These are phyloP conservation scores for Bergia puertoricense DNA, from an alignment of 92 coral and sea anemone genomes.

Conservation along the genomic window DNA sequence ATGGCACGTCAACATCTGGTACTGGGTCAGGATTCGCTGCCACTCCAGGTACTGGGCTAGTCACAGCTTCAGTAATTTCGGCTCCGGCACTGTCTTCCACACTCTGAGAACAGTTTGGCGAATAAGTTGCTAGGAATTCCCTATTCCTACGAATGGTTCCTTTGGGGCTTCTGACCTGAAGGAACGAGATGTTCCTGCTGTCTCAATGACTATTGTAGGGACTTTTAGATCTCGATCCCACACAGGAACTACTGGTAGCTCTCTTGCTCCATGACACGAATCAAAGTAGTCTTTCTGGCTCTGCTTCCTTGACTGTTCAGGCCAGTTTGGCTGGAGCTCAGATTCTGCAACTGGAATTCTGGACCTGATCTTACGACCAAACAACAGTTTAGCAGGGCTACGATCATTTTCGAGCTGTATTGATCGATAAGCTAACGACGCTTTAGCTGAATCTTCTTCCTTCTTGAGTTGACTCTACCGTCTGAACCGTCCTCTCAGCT, in stretches of 20 bases:
- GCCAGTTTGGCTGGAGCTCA: neutral
- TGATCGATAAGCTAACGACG: no score
- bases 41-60: conserved; percentile 13
- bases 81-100: conserved; percentile 10
- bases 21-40: neutral
- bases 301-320: neutral
- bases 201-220: no score
- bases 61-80: conserved; percentile 8
- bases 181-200: no score
- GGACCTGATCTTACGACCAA: no score
- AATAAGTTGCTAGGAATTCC: conserved; percentile 19
- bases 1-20: neutral
- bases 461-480: neutral
- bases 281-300: neutral
- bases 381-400: no score
- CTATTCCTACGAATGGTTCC: conserved; percentile 20
- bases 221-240: neutral
- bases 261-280: neutral
- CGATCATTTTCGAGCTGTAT: no score
- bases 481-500: conserved; percentile 11
- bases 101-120: conserved; percentile 14
- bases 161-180: neutral
- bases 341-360: no score
- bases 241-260: neutral
- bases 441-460: no score